A percentile compares a stretch with the other conserved stretches of the same genome.
These are phyloP conservation scores for Acronicta alni DNA, from an alignment of 2,888 invertebrate species.

Conservation along the genomic window DNA sequence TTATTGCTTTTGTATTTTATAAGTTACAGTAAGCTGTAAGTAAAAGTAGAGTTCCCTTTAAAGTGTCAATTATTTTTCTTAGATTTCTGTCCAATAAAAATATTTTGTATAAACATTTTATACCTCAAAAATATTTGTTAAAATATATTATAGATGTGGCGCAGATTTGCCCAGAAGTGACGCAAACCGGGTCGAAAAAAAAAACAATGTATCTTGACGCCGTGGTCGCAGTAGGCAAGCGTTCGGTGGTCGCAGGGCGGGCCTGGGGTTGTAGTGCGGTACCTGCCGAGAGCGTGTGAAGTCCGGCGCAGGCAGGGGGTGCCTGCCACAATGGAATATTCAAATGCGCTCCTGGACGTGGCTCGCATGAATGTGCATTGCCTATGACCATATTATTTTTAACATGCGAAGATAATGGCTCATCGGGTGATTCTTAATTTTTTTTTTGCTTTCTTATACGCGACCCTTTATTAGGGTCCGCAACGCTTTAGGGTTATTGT, in stretches of 20 bases:
- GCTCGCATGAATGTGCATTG: slow-evolving; percentile 86
- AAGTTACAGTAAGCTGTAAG: too few species aligned
- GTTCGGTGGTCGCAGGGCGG: slow-evolving; percentile 51
- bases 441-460: slow-evolving; percentile 83
- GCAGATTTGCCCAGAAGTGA: too few species aligned
- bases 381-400: slow-evolving; percentile 89
- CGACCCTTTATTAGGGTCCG: slow-evolving; percentile 83
- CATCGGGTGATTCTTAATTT: slow-evolving; percentile 89
- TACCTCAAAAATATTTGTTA: not conserved
- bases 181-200: too few species aligned
- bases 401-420: slow-evolving; percentile 88
- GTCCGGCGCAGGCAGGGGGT: slow-evolving; percentile 84
- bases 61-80: not conserved
- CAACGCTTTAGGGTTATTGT: slow-evolving; percentile 87
- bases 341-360: slow-evolving; percentile 88
- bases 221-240: slow-evolving; percentile 49
- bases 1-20: not conserved
- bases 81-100: too few species aligned
- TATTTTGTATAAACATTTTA: not conserved
- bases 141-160: too few species aligned
- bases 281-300: slow-evolving; percentile 86
- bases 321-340: slow-evolving; percentile 79
- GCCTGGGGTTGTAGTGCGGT: slow-evolving; percentile 58
- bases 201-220: slow-evolving; percentile 53
- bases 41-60: not conserved